Evolutionary conservation across 2,113 vertebrate species (phyloP).

Genomic region (Corynorhinus townsendii): DNA sequence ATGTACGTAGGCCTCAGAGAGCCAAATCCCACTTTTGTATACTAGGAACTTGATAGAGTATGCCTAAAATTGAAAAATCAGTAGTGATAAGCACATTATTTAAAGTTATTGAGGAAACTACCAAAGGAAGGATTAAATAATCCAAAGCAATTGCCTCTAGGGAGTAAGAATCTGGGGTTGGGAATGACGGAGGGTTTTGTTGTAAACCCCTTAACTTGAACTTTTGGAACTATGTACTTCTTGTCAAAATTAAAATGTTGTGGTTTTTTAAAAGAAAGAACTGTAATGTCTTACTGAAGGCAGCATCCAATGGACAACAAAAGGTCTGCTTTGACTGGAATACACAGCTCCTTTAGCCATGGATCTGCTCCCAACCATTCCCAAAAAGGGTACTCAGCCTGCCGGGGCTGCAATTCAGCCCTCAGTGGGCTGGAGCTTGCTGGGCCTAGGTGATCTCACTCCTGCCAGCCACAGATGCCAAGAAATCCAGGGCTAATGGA

Average conservation of each 20-base stretch:
- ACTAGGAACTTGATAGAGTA: neutral
- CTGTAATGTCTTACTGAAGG: neutral
- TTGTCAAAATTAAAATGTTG: neutral
- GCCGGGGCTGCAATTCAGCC: neutral
- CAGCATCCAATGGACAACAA: neutral
- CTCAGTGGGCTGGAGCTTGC: neutral
- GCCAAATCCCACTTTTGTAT: neutral
- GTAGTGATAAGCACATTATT: neutral
- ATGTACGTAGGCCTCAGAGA: neutral
- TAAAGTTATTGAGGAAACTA: conserved; percentile 12
- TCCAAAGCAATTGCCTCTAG: neutral
- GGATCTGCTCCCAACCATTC: neutral
- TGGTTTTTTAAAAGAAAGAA: neutral
- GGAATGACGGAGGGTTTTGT: neutral
- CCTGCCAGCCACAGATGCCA: neutral
- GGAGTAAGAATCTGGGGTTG: neutral
- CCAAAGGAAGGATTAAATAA: conserved; percentile 23
- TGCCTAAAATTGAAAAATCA: neutral
- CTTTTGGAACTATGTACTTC: neutral
- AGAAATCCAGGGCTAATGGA: neutral
- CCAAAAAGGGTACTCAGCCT: neutral
- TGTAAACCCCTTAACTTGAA: neutral
- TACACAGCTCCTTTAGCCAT: neutral
- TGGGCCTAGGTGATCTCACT: neutral
- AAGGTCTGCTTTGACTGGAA: neutral